Evolutionary conservation across 2,888 invertebrate genomes (phyloP).

Genomic region (Cephus pygmeus): DNA sequence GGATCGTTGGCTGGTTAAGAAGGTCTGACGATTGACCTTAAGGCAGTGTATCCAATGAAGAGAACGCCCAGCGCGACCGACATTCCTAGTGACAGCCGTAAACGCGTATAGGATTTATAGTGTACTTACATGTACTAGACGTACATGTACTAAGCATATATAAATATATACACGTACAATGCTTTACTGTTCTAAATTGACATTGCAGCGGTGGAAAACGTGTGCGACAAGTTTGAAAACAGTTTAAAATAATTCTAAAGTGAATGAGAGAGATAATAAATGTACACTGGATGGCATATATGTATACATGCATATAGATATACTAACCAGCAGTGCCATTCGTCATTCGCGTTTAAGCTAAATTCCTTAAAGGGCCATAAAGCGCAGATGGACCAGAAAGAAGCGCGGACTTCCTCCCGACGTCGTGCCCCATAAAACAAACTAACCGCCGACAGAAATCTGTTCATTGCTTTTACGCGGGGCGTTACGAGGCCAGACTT

Average conservation of each 20-base stretch:
- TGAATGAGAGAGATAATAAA: no score
- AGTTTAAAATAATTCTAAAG: no score
- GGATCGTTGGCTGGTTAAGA: conserved; percentile 18
- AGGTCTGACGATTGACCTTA: conserved; percentile 54
- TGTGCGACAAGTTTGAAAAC: no score
- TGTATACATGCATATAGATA: no score
- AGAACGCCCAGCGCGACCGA: not conserved
- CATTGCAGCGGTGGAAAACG: not conserved
- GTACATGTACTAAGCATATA: no score
- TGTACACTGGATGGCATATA: no score
- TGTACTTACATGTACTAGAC: no score
- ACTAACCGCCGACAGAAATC: conserved; percentile 59
- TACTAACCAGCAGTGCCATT: conserved; percentile 9
- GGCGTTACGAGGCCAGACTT: conserved; percentile 54
- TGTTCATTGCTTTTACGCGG: conserved; percentile 47
- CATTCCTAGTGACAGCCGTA: not conserved
- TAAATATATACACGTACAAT: no score
- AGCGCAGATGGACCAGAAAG: conserved; percentile 60
- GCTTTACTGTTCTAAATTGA: not conserved
- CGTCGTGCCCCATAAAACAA: conserved; percentile 57
- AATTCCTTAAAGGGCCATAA: conserved; percentile 60
- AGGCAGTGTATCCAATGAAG: conserved; percentile 37
- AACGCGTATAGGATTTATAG: not conserved
- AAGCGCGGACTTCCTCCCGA: conserved; percentile 45
- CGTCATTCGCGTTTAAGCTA: conserved; percentile 38